A percentile compares a stretch with the other conserved stretches of the same genome.
phyloP scores from a whole-genome alignment of 23 tunicate species.

The Clavelina lepadiformis region DNA sequence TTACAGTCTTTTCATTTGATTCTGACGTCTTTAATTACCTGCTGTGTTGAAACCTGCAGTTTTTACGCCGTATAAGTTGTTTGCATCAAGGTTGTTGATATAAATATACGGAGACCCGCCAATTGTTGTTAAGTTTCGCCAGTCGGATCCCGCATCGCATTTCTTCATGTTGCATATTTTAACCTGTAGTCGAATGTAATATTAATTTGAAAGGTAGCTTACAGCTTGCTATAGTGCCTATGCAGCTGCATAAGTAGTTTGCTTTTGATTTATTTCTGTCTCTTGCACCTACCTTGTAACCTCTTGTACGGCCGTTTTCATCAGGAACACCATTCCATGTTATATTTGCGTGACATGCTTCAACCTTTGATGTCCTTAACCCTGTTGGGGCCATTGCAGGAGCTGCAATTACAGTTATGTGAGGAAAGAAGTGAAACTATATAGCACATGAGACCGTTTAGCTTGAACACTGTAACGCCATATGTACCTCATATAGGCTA shows the following conservation, averaged over 20 bases:
- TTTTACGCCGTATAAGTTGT: conserved; percentile 11
- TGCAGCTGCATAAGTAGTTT: not conserved
- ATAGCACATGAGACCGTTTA: no score
- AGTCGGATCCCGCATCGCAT: conserved; percentile 2
- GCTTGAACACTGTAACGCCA: no score
- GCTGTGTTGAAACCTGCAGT: conserved; percentile 44
- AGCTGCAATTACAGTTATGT: conserved; percentile 39
- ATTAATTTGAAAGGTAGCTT: not conserved
- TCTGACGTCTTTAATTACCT: no score
- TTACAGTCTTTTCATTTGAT: no score
- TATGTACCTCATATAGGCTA: no score
- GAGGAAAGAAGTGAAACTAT: no score
- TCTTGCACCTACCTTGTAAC: conserved; percentile 48
- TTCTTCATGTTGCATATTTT: conserved; percentile 11
- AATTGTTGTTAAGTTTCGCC: conserved; percentile 19
- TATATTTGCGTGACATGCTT: conserved; percentile 43
- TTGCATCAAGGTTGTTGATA: conserved; percentile 25
- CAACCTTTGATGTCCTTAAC: not conserved
- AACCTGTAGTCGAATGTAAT: conserved; percentile 16
- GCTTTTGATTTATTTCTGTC: not conserved
- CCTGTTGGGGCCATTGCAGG: conserved; percentile 29
- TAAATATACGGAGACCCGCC: conserved; percentile 4
- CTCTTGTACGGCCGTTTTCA: conserved; percentile 28
- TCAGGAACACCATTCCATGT: conserved; percentile 22
- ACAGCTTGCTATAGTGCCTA: not conserved